Evolutionary conservation across 2,113 vertebrate species (phyloP), one percentile per base, ranked within the genome.

Genomic region (Hyla sarda): DNA sequence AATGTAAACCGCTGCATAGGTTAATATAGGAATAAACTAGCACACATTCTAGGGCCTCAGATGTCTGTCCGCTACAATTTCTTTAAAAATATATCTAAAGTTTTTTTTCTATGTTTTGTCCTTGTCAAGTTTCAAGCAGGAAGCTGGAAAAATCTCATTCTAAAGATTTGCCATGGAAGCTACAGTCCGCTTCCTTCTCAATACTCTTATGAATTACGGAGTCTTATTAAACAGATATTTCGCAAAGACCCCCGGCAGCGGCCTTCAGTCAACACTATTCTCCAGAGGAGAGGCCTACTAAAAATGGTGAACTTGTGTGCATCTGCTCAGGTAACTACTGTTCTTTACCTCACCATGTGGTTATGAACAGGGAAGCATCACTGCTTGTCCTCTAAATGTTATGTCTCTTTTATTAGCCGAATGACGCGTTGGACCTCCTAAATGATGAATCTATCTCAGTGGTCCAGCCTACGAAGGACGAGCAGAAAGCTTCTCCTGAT

Each of bases 111-210:
- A 41, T 41, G 3, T 41, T 54, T n/a, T 0, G 88, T 85, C n/a
- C 88, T 89, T 80, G 82, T 88, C 90, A 89, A 99, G 97, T 99
- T 99, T 92, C 96, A 99, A 92, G 96, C 97, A 6, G 90, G 90
- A 4, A 98, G 97, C 91, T 99, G 97, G 97, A 99, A 97, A 90
- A 95, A 93, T 89, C 94, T 99, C 83, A 98, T 98, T 75, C 91
- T 99, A 21, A 98, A 97, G 92, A 96, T 98, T 91, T 99, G 97
- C 87, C 94, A 96, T 67, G 97, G 98, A 1, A 90, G 95, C 1
- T 95, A 96, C 75, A 88, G 89, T 19, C 96, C 97, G 3, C 92
- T 98, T 37, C 98, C 97, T 0, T 86, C 82, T 62, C 95, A 94
- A 67, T 96, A 98, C 87, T 96, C 96, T 45, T 96, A 92, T 7